Evolutionary conservation across 2,888 invertebrate genomes (phyloP), one percentile per base, ranked within the genome.

Genomic region (Oscheius sp.): DNA sequence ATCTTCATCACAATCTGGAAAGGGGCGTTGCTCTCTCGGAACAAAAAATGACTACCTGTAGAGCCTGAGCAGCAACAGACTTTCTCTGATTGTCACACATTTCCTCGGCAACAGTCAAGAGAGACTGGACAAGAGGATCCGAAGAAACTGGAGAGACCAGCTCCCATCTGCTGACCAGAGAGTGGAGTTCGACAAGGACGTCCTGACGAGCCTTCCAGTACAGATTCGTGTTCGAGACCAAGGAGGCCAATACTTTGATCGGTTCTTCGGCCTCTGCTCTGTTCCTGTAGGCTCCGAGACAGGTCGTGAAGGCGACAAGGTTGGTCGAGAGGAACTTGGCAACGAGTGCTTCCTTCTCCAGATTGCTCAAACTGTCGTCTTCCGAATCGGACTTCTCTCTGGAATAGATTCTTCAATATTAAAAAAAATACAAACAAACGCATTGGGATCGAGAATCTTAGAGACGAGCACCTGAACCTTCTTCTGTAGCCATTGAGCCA

Each of bases 191-290:
- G 9, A 37, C 60, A 48, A 81, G 73, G 50, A 81, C 55, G 13
- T 74, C 73, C 58, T 81, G 81, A 29, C 79, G 75, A 1, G 81
- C 70, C 57, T 79, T 81, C 81, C 81, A 81, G 9, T 78, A 78
- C 13, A 81, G 60, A 9, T 51, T 21, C 1, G 63, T 48, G 48
- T 73, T 76, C 2, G n/a, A 65, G 32, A 79, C 33, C 47, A 42
- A 62, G 5, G 10, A 32, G n/a, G 66, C 37, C 32, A 74, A 13
- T 1, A 11, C 5, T 13, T 29, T 50, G 13, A 65, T 33, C 7
- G 65, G 2, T 29, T 11, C 35, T 35, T 63, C 50, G 0, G 75
- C 72, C 13, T 32, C n/a, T 21, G 35, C 29, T 2, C 74, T 75
- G 21, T 53, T 70, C n/a, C 70, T 47, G 66, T 71, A 79, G 2